Conservation (phyloP, 1,140 invertebrate genomes). For the Muscidifurax raptorellus region DNA sequence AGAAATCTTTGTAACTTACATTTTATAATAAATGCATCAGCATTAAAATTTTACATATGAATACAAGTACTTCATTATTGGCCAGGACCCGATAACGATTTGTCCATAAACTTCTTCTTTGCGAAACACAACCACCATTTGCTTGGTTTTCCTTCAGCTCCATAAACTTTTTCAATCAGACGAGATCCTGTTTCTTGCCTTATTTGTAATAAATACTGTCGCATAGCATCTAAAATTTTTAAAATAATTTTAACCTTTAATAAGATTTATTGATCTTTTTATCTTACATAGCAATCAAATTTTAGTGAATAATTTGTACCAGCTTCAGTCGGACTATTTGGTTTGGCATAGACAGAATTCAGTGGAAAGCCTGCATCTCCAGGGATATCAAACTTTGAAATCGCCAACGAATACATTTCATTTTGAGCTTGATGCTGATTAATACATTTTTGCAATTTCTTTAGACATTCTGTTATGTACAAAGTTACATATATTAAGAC, state of each 20-base stretch:
- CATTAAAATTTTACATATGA: conserved; percentile 26
- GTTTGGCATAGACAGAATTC: conserved; percentile 97
- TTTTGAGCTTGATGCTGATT: conserved; percentile 93
- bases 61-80: conserved; percentile 76
- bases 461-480: conserved; percentile 99
- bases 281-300: neutral
- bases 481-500: conserved; percentile 98
- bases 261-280: conserved; percentile 31
- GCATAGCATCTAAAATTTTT: conserved; percentile 86
- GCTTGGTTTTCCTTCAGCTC: conserved; percentile 94
- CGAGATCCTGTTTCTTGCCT: conserved; percentile 95
- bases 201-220: conserved; percentile 95
- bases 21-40: conserved; percentile 34
- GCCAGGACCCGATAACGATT: conserved; percentile 91
- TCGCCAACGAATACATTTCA: conserved; percentile 97
- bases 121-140: conserved; percentile 99
- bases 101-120: conserved; percentile 99
- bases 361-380: conserved; percentile 97
- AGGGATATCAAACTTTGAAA: conserved; percentile 97
- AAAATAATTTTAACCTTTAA: too few species aligned
- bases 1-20: conserved; percentile 17
- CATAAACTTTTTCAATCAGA: conserved; percentile 87
- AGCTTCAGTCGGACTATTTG: conserved; percentile 84
- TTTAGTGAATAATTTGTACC: conserved; percentile 74
- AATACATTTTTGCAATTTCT: conserved; percentile 93